Base-by-base conservation (phyloP, 1,140 invertebrate genomes). In the Drosophila cardini region DNA sequence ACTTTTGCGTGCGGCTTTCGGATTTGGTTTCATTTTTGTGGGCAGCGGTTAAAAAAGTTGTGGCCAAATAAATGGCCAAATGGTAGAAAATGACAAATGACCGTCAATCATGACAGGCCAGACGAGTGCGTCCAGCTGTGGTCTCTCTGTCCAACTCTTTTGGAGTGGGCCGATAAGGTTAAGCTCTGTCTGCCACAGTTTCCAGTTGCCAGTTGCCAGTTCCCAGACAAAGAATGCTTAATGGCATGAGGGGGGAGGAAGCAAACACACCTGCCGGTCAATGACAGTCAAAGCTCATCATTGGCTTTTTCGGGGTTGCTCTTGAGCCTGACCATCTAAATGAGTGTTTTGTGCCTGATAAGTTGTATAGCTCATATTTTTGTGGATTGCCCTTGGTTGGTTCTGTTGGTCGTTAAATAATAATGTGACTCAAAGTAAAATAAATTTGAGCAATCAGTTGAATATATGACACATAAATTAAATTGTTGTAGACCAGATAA, bases 61-160 rank as follows among this genome's bases (percentile, higher is more conserved):
- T 86, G 84, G 85, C 70, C 80, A 87, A 84, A 87, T 90, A 87
- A 89, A 90, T 86, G 81, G 76, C 61, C 60, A 80, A 89, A 90
- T 86, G 78, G 77, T 80, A 70, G 72, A 90, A 89, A 85, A 91
- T 91, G 90, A 91, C 90, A 91, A 91, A 91, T 91, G 77, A 86
- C 86, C 83, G 90, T 91, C 90, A 91, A 91, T 91, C 90, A 91
- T 91, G 90, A 82, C 78, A 91, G 81, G 80, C 74, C 85, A 84
- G 85, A 80, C 84, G 63, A 52, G 48, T 55, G 74, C 38, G 57
- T 70, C 52, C 56, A 69, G 65, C 72, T 56, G 53, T 52, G 53
- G 60, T 56, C 60, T 36, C 40, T 53, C 13, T 32, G 16, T 34
- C 26, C 50, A 30, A 40, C 64, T 46, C 56, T 21, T 26, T 56